Evolutionary conservation across 2,888 invertebrate genomes (phyloP).

Genomic region (Meloe dianella): DNA sequence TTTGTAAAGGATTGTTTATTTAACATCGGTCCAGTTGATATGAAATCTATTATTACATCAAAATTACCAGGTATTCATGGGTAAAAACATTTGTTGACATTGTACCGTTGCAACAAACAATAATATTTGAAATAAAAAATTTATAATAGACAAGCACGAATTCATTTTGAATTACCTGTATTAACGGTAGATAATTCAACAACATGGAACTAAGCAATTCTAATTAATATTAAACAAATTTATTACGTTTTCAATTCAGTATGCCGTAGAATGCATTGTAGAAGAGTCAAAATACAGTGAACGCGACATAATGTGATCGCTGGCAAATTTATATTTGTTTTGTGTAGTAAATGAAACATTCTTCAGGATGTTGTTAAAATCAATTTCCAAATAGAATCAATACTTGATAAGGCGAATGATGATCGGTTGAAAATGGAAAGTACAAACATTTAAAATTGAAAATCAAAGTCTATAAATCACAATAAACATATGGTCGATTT

Average conservation of each 20-base stretch:
- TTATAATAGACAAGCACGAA: slow-evolving; percentile 9
- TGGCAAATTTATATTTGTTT: no score
- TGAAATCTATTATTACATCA: background rate
- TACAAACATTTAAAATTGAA: background rate
- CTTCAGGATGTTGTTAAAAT: background rate
- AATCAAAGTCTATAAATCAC: background rate
- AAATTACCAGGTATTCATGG: background rate
- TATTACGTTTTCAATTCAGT: background rate
- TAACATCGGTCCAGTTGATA: slow-evolving; percentile 10
- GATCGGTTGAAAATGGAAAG: background rate
- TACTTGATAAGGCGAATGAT: background rate
- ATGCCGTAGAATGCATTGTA: background rate
- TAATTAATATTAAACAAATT: slow-evolving; percentile 9
- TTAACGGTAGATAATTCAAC: slow-evolving; percentile 12
- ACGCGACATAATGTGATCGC: no score
- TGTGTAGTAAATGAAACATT: background rate
- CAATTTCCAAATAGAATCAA: background rate
- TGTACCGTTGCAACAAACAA: slow-evolving; percentile 8
- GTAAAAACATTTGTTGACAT: background rate
- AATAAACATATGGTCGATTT: background rate
- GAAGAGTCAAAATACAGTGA: no score
- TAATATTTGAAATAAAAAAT: background rate
- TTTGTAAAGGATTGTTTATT: background rate
- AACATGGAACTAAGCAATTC: slow-evolving; percentile 13
- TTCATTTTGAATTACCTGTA: slow-evolving; percentile 10